Evolutionary conservation across 2,113 vertebrate species (phyloP).

Genomic region (Amia ocellicauda): DNA sequence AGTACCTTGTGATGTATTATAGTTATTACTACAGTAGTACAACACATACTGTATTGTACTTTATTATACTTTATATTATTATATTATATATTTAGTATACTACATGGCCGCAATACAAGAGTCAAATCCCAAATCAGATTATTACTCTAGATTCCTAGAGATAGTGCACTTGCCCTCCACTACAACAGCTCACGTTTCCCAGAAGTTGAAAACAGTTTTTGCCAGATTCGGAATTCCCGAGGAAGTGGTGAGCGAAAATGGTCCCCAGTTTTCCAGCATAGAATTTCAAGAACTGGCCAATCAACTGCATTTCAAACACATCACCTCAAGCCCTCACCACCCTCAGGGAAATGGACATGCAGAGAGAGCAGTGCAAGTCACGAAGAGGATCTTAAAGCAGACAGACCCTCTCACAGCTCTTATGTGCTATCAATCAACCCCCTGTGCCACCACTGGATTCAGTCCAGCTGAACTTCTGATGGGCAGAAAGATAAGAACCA

Average conservation of each 20-base stretch:
- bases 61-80: too few relatives aligned
- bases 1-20: too few relatives aligned
- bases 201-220: too few relatives aligned
- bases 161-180: too few relatives aligned
- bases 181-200: too few relatives aligned
- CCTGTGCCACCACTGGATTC: slow-evolving; percentile 14
- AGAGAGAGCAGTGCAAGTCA: slow-evolving; percentile 39
- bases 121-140: too few relatives aligned
- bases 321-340: slow-evolving; percentile 47
- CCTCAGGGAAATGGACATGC: slow-evolving; percentile 45
- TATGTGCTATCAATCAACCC: slow-evolving; percentile 25
- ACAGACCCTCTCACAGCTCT: slow-evolving; percentile 28
- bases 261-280: slow-evolving; percentile 45
- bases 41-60: too few relatives aligned
- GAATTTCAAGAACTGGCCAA: slow-evolving; percentile 47
- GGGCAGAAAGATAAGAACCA: slow-evolving; percentile 1
- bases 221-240: too few relatives aligned
- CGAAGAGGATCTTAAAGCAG: slow-evolving; percentile 38
- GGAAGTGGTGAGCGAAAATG: slow-evolving; percentile 35
- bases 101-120: too few relatives aligned
- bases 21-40: too few relatives aligned
- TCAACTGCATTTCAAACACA: slow-evolving; percentile 47
- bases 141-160: too few relatives aligned
- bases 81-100: too few relatives aligned
- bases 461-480: not conserved